A percentile compares a stretch with the other conserved stretches of the same genome.
Conservation (phyloP, 2,797 vertebrate genomes). For the Sarcophilus harrisii region DNA sequence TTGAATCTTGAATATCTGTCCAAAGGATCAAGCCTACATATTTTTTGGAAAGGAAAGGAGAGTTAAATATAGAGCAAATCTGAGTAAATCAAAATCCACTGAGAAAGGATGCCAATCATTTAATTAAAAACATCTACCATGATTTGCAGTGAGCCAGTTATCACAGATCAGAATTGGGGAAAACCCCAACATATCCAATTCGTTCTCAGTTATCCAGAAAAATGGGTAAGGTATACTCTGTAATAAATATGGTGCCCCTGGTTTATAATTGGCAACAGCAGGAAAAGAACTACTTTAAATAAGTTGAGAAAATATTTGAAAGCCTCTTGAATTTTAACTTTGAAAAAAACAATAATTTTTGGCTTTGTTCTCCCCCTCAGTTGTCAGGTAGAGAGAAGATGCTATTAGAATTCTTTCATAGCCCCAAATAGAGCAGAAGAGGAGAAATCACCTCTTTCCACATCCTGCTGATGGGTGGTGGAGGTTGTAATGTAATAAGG, state of each 20-base stretch:
- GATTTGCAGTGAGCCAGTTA: not conserved
- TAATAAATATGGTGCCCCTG: not conserved
- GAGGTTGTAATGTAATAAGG: not conserved
- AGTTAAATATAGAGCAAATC: not conserved
- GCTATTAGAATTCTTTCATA: not conserved
- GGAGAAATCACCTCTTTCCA: not conserved
- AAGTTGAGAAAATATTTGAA: conserved; percentile 3
- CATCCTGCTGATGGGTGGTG: not conserved
- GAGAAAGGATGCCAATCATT: not conserved
- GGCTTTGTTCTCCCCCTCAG: not conserved
- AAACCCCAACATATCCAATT: not conserved
- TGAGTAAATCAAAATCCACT: not conserved
- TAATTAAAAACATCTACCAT: not conserved
- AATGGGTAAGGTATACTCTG: not conserved
- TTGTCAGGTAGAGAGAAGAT: not conserved
- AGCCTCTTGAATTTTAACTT: conserved; percentile 6
- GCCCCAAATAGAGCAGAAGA: not conserved
- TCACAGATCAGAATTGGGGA: not conserved
- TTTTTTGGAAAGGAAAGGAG: not conserved
- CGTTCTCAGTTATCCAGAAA: not conserved
- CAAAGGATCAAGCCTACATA: not conserved
- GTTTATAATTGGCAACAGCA: not conserved
- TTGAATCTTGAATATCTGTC: not conserved
- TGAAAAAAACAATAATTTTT: conserved; percentile 16
- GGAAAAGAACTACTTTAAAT: not conserved